phyloP scores from a whole-genome alignment of 2,888 invertebrate species.

The Cyclophora albipunctata region DNA sequence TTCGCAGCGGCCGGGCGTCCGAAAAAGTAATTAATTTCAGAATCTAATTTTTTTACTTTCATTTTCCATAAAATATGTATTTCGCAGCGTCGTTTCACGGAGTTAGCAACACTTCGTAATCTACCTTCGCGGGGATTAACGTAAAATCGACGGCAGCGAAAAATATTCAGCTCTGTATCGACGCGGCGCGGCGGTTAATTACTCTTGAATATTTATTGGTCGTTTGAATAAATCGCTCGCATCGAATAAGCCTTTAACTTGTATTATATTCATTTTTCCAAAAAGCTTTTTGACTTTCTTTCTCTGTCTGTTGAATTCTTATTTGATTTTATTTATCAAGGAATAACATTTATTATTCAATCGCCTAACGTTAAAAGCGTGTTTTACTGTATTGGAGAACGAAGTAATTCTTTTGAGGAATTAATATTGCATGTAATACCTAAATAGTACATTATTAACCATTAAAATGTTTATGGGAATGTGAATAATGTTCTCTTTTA shows the following conservation, averaged over 20 bases:
- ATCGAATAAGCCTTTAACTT: conserved; percentile 62
- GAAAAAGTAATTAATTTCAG: conserved; percentile 29
- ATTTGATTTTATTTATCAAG: neutral
- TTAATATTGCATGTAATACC: too few species aligned
- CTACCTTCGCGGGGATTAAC: conserved; percentile 62
- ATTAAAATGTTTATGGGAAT: too few species aligned
- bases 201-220: conserved; percentile 73
- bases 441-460: too few species aligned
- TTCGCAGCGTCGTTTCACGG: conserved; percentile 39
- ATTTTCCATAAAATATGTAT: conserved; percentile 38
- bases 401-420: too few species aligned
- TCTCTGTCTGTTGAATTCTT: neutral
- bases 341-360: too few species aligned
- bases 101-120: conserved; percentile 57
- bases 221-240: conserved; percentile 69
- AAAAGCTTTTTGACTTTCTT: too few species aligned
- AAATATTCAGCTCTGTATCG: conserved; percentile 57
- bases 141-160: conserved; percentile 56
- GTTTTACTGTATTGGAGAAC: too few species aligned
- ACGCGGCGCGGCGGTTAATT: conserved; percentile 60
- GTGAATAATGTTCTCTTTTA: too few species aligned
- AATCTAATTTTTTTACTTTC: conserved; percentile 28
- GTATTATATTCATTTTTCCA: conserved; percentile 54
- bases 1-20: conserved; percentile 10
- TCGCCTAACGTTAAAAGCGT: too few species aligned